Percentiles rank a stretch among this genome's conserved stretches.
Conservation (phyloP, 2,113 vertebrate genomes). For the Catagonus wagneri region DNA sequence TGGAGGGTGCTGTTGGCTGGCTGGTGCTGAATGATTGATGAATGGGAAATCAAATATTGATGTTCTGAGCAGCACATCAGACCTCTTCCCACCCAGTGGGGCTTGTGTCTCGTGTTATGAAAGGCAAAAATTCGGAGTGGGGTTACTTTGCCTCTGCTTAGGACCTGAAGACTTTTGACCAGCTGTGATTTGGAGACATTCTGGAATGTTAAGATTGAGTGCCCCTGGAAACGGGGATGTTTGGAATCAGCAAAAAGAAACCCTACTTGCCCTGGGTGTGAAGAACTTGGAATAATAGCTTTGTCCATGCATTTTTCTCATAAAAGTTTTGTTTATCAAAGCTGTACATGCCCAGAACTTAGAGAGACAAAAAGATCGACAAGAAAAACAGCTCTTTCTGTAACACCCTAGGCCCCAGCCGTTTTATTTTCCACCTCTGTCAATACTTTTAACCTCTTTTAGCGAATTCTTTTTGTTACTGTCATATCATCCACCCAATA, state of each 20-base stretch:
- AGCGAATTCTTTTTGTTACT: background rate
- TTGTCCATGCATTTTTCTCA: background rate
- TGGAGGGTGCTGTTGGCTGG: slow-evolving; percentile 77
- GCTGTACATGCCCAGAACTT: background rate
- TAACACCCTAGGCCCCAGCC: accelerated
- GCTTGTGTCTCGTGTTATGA: slow-evolving; percentile 62
- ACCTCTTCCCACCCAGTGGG: slow-evolving; percentile 70
- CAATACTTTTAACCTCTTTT: background rate
- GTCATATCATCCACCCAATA: too few relatives aligned
- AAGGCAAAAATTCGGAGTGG: slow-evolving; percentile 66
- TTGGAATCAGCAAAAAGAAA: background rate
- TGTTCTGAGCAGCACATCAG: slow-evolving; percentile 76
- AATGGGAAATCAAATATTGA: slow-evolving; percentile 84
- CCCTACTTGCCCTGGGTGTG: background rate
- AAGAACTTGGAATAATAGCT: background rate
- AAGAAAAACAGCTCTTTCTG: background rate
- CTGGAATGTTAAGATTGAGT: background rate
- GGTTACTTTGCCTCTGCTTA: slow-evolving; percentile 63
- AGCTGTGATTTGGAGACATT: background rate
- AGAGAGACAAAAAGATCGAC: background rate
- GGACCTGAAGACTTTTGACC: slow-evolving; percentile 66
- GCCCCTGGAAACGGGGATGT: background rate
- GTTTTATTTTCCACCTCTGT: background rate
- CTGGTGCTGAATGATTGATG: slow-evolving; percentile 84
- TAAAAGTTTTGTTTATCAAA: background rate